These are phyloP conservation scores for Phallusia fumigata DNA, from an alignment of 23 tunicate genomes.

Conservation along the genomic window DNA sequence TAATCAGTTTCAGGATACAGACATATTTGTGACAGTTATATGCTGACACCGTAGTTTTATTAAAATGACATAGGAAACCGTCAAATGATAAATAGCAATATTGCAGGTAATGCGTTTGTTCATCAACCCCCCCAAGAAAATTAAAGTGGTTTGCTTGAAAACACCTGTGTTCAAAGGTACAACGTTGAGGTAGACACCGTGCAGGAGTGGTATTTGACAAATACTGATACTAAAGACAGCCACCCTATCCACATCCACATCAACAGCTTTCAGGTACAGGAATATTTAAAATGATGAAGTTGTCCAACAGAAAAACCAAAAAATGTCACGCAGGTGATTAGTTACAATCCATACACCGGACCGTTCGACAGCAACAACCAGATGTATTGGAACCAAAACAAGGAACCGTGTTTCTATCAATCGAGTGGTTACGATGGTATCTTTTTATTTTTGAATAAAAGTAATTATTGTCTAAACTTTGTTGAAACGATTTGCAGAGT, in stretches of 20 bases:
- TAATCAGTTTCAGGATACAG: too few relatives aligned
- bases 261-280: conserved; percentile 35
- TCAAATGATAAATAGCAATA: too few relatives aligned
- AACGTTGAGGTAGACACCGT: conserved; percentile 32
- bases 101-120: too few relatives aligned
- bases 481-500: not conserved
- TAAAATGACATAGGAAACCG: too few relatives aligned
- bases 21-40: too few relatives aligned
- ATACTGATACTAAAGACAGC: conserved; percentile 29
- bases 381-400: conserved; percentile 20
- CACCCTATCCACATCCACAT: conserved; percentile 61
- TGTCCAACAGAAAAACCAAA: not conserved
- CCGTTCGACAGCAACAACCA: conserved; percentile 35
- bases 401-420: conserved; percentile 23
- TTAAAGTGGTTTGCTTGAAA: too few relatives aligned
- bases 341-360: conserved; percentile 63
- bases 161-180: too few relatives aligned
- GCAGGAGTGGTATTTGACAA: conserved; percentile 43
- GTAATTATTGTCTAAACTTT: not conserved
- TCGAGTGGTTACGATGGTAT: conserved; percentile 25
- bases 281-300: not conserved
- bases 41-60: too few relatives aligned
- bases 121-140: too few relatives aligned
- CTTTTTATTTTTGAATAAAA: not conserved
- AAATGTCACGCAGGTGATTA: conserved; percentile 35